Evolutionary conservation across 2,113 vertebrate species (phyloP).

Genomic region (Seriola rivoliana): DNA sequence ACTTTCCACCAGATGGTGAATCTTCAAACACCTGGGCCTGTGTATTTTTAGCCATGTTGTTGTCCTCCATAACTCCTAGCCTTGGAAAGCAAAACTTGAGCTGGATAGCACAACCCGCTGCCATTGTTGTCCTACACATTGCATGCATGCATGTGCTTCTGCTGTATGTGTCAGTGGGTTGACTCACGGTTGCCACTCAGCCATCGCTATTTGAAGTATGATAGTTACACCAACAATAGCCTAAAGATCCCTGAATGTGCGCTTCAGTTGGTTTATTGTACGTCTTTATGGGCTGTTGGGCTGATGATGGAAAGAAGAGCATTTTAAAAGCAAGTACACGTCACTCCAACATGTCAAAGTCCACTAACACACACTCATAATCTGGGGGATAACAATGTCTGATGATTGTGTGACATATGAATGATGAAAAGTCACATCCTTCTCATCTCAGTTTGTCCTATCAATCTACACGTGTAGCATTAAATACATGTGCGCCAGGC

Average conservation of each 20-base stretch:
- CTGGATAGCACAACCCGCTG: not conserved
- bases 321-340: conserved; percentile 20
- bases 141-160: conserved; percentile 29
- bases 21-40: conserved; percentile 5
- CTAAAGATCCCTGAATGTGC: conserved; percentile 2
- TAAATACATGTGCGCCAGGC: not conserved
- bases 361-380: not conserved
- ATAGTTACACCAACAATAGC: conserved; percentile 61
- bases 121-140: conserved; percentile 6
- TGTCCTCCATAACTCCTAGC: conserved; percentile 1
- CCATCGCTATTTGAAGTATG: conserved; percentile 54
- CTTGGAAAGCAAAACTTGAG: conserved; percentile 23
- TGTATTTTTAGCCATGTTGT: conserved; percentile 43
- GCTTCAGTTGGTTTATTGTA: conserved; percentile 1
- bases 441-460: not conserved
- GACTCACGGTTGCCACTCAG: conserved; percentile 12
- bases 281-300: conserved; percentile 31
- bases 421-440: not conserved
- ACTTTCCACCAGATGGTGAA: conserved; percentile 6
- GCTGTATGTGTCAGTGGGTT: conserved; percentile 27
- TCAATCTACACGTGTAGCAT: not conserved
- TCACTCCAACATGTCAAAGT: not conserved
- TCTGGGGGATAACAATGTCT: not conserved
- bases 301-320: not conserved
- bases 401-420: not conserved